Base-by-base conservation (phyloP, 2,113 vertebrate genomes). In the Crotophaga sulcirostris region DNA sequence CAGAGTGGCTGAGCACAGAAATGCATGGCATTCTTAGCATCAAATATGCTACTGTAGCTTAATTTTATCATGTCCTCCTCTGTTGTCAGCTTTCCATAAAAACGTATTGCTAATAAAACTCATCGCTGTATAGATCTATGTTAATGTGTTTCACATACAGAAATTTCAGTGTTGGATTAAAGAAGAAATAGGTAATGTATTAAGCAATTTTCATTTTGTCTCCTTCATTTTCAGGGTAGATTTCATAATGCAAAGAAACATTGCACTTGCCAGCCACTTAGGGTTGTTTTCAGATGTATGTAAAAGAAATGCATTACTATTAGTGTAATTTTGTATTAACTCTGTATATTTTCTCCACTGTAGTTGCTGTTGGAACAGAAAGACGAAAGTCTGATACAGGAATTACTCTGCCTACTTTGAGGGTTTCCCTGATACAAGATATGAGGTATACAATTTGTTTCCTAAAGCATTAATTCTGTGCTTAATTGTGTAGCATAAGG, bases 391-490 rank as follows among this genome's bases (percentile, higher is more conserved):
- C 98, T 60, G 99, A 99, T 52, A 98, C 98, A 5, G 98, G 98
- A 88, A 58, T 98, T 60, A 97, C 96, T 52, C 77, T 98, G 88
- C 97, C 98, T 45, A 97, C 97, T 13, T 94, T 98, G 94, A 98
- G 97, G 72, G 98, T 99, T 90, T 99, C 98, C 5, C 96, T 99
- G 70, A 98, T 98, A 91, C 99, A 99, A 72, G 99, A 99, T 77
- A 99, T 99, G 99, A 99, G 99, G 99, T 99, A 96, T 5, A 13
- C 26, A 62, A 29, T 29, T 29, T 29, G 97, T 23, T 74, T 94
- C 55, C 28, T 73, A 89, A 73, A 78, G 51, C 36, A 18, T 70
- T 47, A 34, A 69, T 58, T 87, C 38, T 81, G 40, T 14, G 6
- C 85, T 85, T 77, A 83, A 31, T 87, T 67, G 36, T 66, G 31